Percentiles rank a stretch among this genome's conserved stretches.
Conservation (phyloP, 2,797 vertebrate species). For the Sebastes minor region DNA sequence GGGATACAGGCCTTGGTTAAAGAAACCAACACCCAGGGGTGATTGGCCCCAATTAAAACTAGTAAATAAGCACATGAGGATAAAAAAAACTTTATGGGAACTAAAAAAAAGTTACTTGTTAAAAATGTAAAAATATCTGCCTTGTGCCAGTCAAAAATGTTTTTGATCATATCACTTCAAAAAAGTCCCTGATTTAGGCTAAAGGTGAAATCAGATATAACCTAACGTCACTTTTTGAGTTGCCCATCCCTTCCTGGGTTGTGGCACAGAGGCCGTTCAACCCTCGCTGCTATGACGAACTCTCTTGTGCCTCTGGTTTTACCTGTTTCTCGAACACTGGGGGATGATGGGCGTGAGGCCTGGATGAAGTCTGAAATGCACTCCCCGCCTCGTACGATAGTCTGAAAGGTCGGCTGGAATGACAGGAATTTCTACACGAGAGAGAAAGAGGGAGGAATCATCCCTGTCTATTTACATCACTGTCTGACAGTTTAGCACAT, state of each 20-base stretch:
- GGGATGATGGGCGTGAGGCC: constrained; percentile 55
- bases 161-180: background rate
- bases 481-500: constrained; percentile 13
- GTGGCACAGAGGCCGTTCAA: constrained; percentile 20
- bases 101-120: background rate
- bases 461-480: constrained; percentile 16
- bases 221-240: constrained; percentile 4
- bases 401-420: constrained; percentile 47
- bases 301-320: constrained; percentile 70
- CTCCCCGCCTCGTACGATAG: background rate
- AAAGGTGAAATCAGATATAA: constrained; percentile 58
- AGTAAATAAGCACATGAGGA: background rate
- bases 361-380: constrained; percentile 20
- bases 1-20: constrained; percentile 31
- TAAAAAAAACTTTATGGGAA: background rate
- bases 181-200: constrained; percentile 29
- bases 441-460: background rate
- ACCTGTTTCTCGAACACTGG: constrained; percentile 72
- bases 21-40: constrained; percentile 19
- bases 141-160: background rate
- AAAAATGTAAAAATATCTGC: background rate
- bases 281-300: constrained; percentile 35
- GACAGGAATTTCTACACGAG: constrained; percentile 57
- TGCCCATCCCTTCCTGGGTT: constrained; percentile 50
- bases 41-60: constrained; percentile 18